These are phyloP conservation scores for Cynaeus angustus DNA, from an alignment of 2,888 invertebrate genomes.

Conservation along the genomic window DNA sequence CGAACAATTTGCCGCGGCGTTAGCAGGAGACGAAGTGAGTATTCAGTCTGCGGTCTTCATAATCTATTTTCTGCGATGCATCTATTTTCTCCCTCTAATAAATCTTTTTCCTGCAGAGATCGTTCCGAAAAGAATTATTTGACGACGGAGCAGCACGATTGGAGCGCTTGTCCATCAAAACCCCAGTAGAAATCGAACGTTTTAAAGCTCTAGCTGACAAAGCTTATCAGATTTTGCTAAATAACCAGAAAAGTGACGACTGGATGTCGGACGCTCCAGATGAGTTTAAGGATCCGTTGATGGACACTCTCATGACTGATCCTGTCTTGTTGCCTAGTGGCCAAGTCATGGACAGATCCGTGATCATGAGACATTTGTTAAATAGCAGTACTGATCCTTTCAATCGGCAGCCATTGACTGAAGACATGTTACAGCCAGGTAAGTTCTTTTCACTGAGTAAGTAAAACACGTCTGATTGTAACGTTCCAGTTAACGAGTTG, in stretches of 20 bases:
- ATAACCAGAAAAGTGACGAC: conserved; percentile 90
- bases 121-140: conserved; percentile 94
- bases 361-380: conserved; percentile 93
- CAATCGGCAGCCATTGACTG: conserved; percentile 94
- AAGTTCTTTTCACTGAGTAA: conserved; percentile 56
- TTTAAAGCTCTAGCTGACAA: conserved; percentile 85
- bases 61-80: no score
- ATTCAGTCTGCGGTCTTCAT: no score
- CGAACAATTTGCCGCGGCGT: conserved; percentile 90
- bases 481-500: conserved; percentile 82
- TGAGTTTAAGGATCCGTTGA: conserved; percentile 96
- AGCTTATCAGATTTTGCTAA: conserved; percentile 85
- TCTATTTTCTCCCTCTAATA: no score
- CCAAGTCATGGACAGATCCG: conserved; percentile 92
- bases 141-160: conserved; percentile 91
- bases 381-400: conserved; percentile 99
- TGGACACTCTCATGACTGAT: conserved; percentile 98
- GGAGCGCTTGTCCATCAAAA: conserved; percentile 88
- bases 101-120: no score
- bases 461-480: no score
- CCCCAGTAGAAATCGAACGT: conserved; percentile 87
- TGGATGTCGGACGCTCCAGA: conserved; percentile 97
- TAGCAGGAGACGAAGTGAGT: conserved; percentile 95
- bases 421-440: conserved; percentile 95
- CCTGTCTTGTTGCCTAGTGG: conserved; percentile 95